A percentile compares a stretch with the other conserved stretches of the same genome.
Conservation (phyloP, 1,140 invertebrate species). For the Neodiprion virginianus region DNA sequence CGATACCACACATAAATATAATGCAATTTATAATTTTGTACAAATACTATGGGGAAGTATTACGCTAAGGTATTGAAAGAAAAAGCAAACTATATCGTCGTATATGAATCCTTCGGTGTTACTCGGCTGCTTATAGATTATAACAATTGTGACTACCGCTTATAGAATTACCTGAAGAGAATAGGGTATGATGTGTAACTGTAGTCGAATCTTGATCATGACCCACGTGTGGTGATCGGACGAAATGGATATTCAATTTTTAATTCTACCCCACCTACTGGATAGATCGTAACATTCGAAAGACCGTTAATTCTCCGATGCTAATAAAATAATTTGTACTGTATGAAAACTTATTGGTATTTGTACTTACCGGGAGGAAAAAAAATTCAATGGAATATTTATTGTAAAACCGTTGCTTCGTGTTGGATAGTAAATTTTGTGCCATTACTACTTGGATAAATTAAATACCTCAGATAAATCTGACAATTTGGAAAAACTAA, state of each 20-base stretch:
- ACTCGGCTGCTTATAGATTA: background rate
- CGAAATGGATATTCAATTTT: too few relatives aligned
- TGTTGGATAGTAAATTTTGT: background rate
- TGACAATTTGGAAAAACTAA: too few relatives aligned
- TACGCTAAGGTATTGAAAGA: conserved; percentile 2
- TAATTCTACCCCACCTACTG: too few relatives aligned
- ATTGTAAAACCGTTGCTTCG: background rate
- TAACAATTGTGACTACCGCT: background rate
- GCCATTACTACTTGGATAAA: background rate
- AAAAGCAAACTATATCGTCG: background rate
- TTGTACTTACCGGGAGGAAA: background rate
- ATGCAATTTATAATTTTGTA: conserved; percentile 2
- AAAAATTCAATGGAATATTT: background rate
- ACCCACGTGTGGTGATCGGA: too few relatives aligned
- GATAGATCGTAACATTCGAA: too few relatives aligned
- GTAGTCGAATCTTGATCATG: too few relatives aligned
- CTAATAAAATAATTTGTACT: too few relatives aligned
- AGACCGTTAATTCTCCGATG: too few relatives aligned
- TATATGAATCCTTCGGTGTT: background rate
- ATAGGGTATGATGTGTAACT: too few relatives aligned
- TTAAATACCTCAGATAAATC: background rate
- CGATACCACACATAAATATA: background rate
- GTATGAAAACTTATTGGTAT: too few relatives aligned
- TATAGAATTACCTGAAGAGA: background rate
- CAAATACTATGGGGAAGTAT: background rate